A percentile compares a stretch with the other conserved stretches of the same genome.
phyloP scores from a whole-genome alignment of 1,140 invertebrate species.

The Limonius californicus region DNA sequence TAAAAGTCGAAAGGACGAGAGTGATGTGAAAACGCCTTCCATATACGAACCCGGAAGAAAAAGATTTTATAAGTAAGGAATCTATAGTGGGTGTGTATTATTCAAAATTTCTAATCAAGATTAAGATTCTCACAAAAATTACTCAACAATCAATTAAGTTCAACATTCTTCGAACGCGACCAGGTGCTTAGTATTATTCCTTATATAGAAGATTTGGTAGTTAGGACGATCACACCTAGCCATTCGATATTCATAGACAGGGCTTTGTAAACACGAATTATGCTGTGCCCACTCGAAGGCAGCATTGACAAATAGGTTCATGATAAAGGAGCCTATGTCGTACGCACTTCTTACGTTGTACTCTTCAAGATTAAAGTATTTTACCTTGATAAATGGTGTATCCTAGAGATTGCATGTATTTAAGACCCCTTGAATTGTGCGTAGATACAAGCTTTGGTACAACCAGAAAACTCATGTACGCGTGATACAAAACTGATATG shows the following conservation, averaged over 20 bases:
- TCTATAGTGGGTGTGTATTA: no score
- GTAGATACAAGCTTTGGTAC: no score
- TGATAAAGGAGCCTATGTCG: background rate
- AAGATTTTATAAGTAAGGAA: no score
- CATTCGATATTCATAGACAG: constrained; percentile 25
- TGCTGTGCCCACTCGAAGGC: constrained; percentile 22
- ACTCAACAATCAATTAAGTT: constrained; percentile 18
- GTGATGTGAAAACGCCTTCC: no score
- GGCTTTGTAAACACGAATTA: constrained; percentile 24
- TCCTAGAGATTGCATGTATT: no score
- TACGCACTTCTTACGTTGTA: constrained; percentile 14
- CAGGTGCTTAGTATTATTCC: constrained; percentile 19
- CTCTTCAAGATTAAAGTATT: constrained; percentile 5
- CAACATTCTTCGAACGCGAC: background rate
- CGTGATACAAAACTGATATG: no score
- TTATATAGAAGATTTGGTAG: constrained; percentile 22
- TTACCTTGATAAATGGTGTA: background rate
- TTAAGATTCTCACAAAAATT: background rate
- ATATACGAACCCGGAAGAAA: no score
- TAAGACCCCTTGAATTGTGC: no score
- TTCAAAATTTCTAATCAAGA: background rate
- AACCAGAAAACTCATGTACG: no score
- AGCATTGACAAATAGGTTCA: constrained; percentile 25
- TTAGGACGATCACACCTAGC: constrained; percentile 24
- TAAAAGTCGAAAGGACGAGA: no score